Conservation (phyloP, 2,113 vertebrate species). For the Apodemus speciosus region DNA sequence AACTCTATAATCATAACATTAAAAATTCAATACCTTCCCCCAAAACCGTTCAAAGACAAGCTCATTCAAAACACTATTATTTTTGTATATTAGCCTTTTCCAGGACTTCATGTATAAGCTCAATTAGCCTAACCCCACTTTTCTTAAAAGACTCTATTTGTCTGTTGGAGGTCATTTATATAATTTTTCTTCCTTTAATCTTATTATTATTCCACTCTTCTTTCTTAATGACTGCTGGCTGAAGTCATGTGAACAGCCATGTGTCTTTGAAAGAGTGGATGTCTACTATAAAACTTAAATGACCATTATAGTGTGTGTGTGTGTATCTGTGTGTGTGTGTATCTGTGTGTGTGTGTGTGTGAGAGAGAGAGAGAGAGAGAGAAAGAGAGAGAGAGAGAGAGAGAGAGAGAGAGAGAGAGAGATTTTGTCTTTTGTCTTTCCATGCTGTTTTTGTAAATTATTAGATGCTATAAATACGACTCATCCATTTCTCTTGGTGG, state of each 20-base stretch:
- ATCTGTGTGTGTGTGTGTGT: too few species aligned
- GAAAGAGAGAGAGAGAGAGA: too few species aligned
- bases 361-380: too few species aligned
- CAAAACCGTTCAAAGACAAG: not conserved
- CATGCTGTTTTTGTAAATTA: not conserved
- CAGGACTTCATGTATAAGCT: not conserved
- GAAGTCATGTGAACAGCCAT: not conserved
- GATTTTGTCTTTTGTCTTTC: slow-evolving; percentile 28
- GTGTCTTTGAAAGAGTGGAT: not conserved
- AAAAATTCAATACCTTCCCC: not conserved
- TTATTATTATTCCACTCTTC: not conserved
- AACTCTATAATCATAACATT: not conserved
- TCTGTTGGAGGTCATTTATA: not conserved
- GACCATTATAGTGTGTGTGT: not conserved
- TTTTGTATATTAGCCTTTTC: not conserved
- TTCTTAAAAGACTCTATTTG: not conserved
- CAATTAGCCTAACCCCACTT: not conserved
- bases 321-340: not conserved
- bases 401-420: not conserved
- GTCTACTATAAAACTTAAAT: not conserved
- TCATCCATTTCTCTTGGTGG: not conserved
- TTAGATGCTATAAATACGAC: slow-evolving; percentile 26
- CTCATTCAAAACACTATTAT: not conserved
- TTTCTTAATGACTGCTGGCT: not conserved
- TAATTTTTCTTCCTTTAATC: not conserved